phyloP scores from a whole-genome alignment of 2,888 invertebrate genomes.

The Pherbina coryleti region DNA sequence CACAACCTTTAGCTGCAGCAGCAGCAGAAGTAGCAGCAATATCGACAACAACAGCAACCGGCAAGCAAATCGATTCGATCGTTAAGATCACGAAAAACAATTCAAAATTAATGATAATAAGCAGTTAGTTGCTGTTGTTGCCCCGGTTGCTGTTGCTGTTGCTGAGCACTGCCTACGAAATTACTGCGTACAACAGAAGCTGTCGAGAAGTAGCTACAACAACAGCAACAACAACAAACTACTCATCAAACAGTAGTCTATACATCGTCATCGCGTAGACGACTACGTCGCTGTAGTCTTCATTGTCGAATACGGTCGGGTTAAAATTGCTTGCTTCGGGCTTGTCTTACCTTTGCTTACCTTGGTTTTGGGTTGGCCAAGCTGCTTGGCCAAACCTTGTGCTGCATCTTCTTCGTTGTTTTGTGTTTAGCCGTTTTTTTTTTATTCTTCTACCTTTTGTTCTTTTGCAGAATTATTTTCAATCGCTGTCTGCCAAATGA shows the following conservation, averaged over 20 bases:
- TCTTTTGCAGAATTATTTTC: not conserved
- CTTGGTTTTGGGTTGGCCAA: not conserved
- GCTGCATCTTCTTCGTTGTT: not conserved
- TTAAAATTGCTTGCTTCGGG: not conserved
- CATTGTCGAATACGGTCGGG: not conserved
- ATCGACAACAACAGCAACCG: slow-evolving; percentile 15
- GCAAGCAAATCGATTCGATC: slow-evolving; percentile 63
- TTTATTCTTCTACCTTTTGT: not conserved
- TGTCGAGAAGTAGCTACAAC: slow-evolving; percentile 44
- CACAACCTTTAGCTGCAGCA: slow-evolving; percentile 18
- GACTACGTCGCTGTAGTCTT: slow-evolving; percentile 14
- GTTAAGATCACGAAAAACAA: slow-evolving; percentile 70
- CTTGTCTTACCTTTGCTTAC: not conserved
- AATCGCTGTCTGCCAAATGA: not conserved
- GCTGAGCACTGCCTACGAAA: slow-evolving; percentile 60
- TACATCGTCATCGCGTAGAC: slow-evolving; percentile 18
- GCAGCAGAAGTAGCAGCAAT: slow-evolving; percentile 26
- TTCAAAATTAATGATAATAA: slow-evolving; percentile 70
- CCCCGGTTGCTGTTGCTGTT: not conserved
- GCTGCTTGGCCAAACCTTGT: not conserved
- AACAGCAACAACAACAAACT: slow-evolving; percentile 63
- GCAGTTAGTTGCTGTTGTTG: slow-evolving; percentile 56
- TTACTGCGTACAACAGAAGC: slow-evolving; percentile 71
- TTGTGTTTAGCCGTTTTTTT: not conserved
- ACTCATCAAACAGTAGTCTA: slow-evolving; percentile 58